A percentile compares a stretch with the other conserved stretches of the same genome.
Conservation (phyloP, 2,797 vertebrate species). For the Urosaurus nigricauda region DNA sequence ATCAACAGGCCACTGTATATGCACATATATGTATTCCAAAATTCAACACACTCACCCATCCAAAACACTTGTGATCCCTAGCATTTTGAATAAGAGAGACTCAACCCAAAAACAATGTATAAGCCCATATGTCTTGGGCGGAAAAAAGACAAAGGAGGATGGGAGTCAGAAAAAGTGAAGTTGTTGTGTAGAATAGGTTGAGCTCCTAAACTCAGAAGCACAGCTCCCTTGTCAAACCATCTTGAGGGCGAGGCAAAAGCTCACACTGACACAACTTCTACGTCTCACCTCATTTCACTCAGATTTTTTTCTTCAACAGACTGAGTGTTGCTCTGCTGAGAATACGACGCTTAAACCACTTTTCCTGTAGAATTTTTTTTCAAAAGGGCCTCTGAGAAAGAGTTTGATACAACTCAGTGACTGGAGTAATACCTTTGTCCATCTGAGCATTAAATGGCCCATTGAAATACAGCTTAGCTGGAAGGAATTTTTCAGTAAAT, state of each 20-base stretch:
- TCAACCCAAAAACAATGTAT: constrained; percentile 48
- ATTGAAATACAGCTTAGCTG: constrained; percentile 87
- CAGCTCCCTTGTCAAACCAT: constrained; percentile 49
- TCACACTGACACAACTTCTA: constrained; percentile 52
- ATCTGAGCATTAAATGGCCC: constrained; percentile 88
- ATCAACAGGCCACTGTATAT: too few species aligned
- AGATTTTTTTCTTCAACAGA: constrained; percentile 68
- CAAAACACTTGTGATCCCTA: too few species aligned
- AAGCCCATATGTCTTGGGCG: constrained; percentile 6
- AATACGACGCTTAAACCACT: constrained; percentile 79
- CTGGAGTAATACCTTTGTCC: constrained; percentile 88
- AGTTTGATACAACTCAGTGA: constrained; percentile 83
- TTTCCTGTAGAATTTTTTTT: constrained; percentile 80
- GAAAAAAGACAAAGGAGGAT: constrained; percentile 20
- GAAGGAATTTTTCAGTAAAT: constrained; percentile 81
- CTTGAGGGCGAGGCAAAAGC: constrained; percentile 54
- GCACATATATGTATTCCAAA: too few species aligned
- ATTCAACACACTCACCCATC: too few species aligned
- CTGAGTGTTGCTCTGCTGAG: constrained; percentile 75
- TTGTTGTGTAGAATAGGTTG: not conserved
- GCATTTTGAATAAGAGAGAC: too few species aligned
- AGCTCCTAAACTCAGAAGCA: constrained; percentile 53
- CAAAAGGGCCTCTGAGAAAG: constrained; percentile 82
- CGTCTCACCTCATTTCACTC: constrained; percentile 76
- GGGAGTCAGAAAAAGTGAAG: not conserved